Evolutionary conservation across 2,888 invertebrate species (phyloP), one percentile per base, ranked within the genome.

Genomic region (Patella ulyssiponensis): DNA sequence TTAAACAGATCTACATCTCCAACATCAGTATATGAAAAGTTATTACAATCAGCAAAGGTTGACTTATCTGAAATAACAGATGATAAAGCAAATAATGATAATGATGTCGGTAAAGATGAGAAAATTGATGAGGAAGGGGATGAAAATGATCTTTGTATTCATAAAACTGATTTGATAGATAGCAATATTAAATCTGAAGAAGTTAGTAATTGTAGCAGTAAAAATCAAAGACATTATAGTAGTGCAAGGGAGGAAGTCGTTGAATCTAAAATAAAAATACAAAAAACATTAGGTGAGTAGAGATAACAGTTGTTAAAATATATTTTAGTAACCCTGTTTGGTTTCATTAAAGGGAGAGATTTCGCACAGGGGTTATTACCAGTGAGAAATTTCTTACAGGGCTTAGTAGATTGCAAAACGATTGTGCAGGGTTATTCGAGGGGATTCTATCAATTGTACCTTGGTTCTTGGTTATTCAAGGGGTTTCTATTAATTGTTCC

Each of bases 1-100:
- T 82, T 84, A 76, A 85, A 81, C 73, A 77, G 89, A 44, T 87
- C 88, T n/a, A 83, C 86, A n/a, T 89, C 88, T 15, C 89, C 89
- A 7, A 88, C 85, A 73, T 88, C 88, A 64, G 87, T 89, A 17
- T 89, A 89, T 80, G 84, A 86, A 76, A 84, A 83, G 77, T 80
- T 88, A 51, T 76, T 88, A 5, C 80, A 84, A 71, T 84, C 86
- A 54, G 87, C 87, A 12, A 85, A 86, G 75, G 73, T 84, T 12
- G 80, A 77, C 27, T 54, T 74, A 71, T 44, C 44, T 44, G 51
- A 64, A 12, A 69, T n/a, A 3, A 20, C 64, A 71, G 71, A 70
- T 33, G 20, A 58, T 33, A 69, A 73, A 56, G 76, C 74, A 23
- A 64, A 54, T n/a, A 53, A 56, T 52, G 64, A 74, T 52, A 58